A percentile compares a stretch with the other conserved stretches of the same genome.
phyloP scores from a whole-genome alignment of 2,113 vertebrate genomes.

The Xenus cinereus region DNA sequence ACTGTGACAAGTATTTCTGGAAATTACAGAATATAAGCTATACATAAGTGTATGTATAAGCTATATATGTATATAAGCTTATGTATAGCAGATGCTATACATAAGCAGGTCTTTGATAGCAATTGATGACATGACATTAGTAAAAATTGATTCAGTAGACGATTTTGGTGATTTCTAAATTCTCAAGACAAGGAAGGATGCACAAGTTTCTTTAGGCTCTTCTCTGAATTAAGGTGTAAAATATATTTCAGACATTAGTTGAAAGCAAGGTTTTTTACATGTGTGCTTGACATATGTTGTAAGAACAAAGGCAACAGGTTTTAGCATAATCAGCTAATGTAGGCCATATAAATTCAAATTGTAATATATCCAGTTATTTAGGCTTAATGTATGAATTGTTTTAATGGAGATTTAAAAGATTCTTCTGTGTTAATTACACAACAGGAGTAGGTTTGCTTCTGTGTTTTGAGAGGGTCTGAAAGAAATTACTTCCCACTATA shows the following conservation, averaged over 20 bases:
- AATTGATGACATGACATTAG: neutral
- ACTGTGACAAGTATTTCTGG: neutral
- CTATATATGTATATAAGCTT: neutral
- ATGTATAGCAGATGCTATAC: neutral
- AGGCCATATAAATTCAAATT: neutral
- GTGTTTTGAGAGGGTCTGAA: neutral
- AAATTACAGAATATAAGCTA: neutral
- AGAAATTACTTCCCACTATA: neutral
- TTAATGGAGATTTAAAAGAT: neutral
- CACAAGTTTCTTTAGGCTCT: neutral
- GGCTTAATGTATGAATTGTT: neutral
- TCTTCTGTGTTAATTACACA: neutral
- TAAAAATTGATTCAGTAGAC: neutral
- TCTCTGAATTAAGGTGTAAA: neutral
- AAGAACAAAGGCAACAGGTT: neutral
- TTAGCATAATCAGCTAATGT: neutral
- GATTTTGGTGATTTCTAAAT: neutral
- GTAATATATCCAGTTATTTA: neutral
- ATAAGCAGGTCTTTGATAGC: neutral
- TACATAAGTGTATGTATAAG: neutral
- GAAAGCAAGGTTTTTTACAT: neutral
- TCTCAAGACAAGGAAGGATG: neutral
- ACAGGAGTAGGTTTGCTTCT: neutral
- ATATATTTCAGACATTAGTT: neutral
- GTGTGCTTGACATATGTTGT: neutral